Base-by-base conservation (phyloP, 2,797 vertebrate genomes). In the Acipenser transmontanus region DNA sequence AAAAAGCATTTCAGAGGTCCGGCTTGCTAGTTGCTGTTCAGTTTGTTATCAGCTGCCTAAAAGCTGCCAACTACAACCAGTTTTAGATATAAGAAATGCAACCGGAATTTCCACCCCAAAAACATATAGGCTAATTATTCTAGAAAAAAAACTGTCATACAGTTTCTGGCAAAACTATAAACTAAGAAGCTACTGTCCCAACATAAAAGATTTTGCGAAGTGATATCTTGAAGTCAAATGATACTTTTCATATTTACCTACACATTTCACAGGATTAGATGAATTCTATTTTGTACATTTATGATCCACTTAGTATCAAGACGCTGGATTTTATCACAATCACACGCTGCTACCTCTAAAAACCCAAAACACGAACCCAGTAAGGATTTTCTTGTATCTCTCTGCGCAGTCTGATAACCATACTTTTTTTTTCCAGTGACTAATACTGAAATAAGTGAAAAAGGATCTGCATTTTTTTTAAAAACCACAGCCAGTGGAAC, bases 401-500 rank as follows among this genome's bases (percentile, higher is more conserved):
- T 34, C 47, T 17, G 7, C 34, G 14, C 62, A 7, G 12, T 11
- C 64, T 67, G 34, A 34, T 34, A 34, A 34, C 34, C 2, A 34
- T 34, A 34, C 34, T 34, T 34, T 59, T 52, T 51, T 76, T 76
- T 81, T 81, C 84, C 82, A 87, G 70, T 87, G 82, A 87, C 76
- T 84, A 88, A 83, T 76, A 83, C 62, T 73, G 78, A 85, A 79
- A 87, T 84, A 68, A 80, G 73, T 80, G 79, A 81, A 81, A 82
- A 73, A 69, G 72, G 68, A 78, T 75, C 68, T 51, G 60, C 69
- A 78, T 71, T 69, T 56, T 60, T 67, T 50, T 70, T 47, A 49
- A 51, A 13, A 64, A 62, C 7, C 66, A 69, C 66, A 68, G 20
- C 49, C 20, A 1, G 49, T 61, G 63, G 62, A 71, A 65, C 50